Evolutionary conservation across 2,113 vertebrate genomes (phyloP).

Genomic region (Pelmatolapia mariae): DNA sequence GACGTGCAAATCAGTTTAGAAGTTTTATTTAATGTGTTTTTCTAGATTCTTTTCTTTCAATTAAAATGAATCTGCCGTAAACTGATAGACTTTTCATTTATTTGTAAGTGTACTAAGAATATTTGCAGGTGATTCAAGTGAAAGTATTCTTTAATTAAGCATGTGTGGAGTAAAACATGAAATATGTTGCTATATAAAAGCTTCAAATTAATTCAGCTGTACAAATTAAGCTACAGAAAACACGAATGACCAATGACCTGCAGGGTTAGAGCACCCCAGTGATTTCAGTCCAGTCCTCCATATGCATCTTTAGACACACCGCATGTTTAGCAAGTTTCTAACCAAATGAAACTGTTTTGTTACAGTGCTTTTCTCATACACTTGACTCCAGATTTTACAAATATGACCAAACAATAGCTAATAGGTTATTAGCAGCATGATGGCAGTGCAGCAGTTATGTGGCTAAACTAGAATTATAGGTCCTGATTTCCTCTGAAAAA

Average conservation of each 20-base stretch:
- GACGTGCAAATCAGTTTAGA: background rate
- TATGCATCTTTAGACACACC: background rate
- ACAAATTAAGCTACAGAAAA: background rate
- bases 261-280: background rate
- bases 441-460: background rate
- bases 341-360: background rate
- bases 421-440: background rate
- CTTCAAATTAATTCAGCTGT: background rate
- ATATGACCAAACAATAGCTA: background rate
- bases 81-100: background rate
- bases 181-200: background rate
- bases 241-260: background rate
- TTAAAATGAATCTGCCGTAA: background rate
- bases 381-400: background rate
- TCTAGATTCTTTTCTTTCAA: background rate
- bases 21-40: background rate
- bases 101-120: background rate
- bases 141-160: background rate
- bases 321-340: background rate
- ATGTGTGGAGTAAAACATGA: background rate
- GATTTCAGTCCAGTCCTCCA: background rate
- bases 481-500: constrained; percentile 5
- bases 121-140: background rate
- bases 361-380: background rate
- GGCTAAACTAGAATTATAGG: background rate